phyloP scores from a whole-genome alignment of 2,888 invertebrate species.

The Corythucha ciliata region DNA sequence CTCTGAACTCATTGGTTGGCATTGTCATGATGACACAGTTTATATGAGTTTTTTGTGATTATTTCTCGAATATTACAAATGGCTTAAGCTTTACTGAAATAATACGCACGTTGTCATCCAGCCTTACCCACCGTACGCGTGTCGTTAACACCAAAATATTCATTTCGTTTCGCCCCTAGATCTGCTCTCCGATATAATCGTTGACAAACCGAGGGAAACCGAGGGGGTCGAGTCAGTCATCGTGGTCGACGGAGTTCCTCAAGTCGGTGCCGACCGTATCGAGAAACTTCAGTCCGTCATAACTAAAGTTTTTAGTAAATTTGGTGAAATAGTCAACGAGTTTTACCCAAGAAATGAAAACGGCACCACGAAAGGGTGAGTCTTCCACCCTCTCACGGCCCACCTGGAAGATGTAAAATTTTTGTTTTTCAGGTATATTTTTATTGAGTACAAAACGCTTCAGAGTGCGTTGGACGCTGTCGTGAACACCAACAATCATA shows the following conservation, averaged over 20 bases:
- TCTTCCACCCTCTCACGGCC: neutral
- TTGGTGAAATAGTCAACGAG: slow-evolving; percentile 78
- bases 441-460: slow-evolving; percentile 80
- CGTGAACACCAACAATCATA: slow-evolving; percentile 79
- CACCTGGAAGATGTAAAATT: too few species aligned
- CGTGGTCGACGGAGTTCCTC: slow-evolving; percentile 92
- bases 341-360: slow-evolving; percentile 76
- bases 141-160: too few species aligned
- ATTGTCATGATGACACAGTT: too few species aligned
- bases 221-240: slow-evolving; percentile 94
- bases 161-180: too few species aligned
- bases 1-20: too few species aligned
- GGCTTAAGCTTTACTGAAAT: too few species aligned
- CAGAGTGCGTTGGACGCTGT: slow-evolving; percentile 81
- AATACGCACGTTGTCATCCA: too few species aligned
- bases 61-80: too few species aligned
- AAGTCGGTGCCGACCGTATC: slow-evolving; percentile 82
- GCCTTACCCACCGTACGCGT: too few species aligned
- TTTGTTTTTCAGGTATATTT: slow-evolving; percentile 57
- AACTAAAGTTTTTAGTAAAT: slow-evolving; percentile 79
- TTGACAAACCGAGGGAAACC: slow-evolving; percentile 82
- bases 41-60: too few species aligned
- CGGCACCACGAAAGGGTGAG: slow-evolving; percentile 71
- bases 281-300: slow-evolving; percentile 89
- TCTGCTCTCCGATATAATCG: slow-evolving; percentile 80